Evolutionary conservation across 1,140 invertebrate genomes (phyloP).

Genomic region (Diploscapter pachys): DNA sequence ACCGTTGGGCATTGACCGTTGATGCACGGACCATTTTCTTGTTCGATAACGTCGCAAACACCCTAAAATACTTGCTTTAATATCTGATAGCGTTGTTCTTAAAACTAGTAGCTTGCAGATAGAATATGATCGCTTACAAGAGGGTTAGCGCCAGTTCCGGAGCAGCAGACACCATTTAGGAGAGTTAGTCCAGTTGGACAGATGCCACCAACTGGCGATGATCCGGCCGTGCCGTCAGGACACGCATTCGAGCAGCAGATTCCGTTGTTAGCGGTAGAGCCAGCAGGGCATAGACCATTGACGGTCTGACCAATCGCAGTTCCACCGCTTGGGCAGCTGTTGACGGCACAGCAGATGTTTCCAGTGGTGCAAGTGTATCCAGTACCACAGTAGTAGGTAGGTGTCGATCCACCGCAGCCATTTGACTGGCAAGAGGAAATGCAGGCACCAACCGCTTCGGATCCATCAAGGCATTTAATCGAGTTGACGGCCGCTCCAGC

Average conservation of each 20-base stretch:
- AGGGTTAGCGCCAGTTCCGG: conserved; percentile 9
- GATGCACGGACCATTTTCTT: no score
- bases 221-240: conserved; percentile 20
- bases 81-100: no score
- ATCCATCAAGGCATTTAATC: conserved; percentile 52
- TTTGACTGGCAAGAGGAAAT: conserved; percentile 44
- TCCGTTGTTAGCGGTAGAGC: conserved; percentile 41
- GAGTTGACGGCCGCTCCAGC: conserved; percentile 48
- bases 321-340: conserved; percentile 49
- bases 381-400: conserved; percentile 34
- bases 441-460: conserved; percentile 55
- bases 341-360: conserved; percentile 56
- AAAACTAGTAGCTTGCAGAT: no score
- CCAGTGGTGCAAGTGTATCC: conserved; percentile 57
- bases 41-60: no score
- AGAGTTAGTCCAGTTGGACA: conserved; percentile 20
- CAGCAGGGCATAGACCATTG: conserved; percentile 52
- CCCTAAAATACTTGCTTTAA: no score
- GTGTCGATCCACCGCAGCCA: conserved; percentile 43
- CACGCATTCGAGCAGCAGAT: conserved; percentile 30
- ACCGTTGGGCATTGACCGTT: no score
- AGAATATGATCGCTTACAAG: no score
- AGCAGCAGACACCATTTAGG: conserved; percentile 50
- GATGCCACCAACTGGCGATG: conserved; percentile 5
- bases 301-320: conserved; percentile 48